Percentiles rank a stretch among this genome's conserved stretches.
Conservation (phyloP, 2,888 invertebrate species). For the Oxyteleia sp. region DNA sequence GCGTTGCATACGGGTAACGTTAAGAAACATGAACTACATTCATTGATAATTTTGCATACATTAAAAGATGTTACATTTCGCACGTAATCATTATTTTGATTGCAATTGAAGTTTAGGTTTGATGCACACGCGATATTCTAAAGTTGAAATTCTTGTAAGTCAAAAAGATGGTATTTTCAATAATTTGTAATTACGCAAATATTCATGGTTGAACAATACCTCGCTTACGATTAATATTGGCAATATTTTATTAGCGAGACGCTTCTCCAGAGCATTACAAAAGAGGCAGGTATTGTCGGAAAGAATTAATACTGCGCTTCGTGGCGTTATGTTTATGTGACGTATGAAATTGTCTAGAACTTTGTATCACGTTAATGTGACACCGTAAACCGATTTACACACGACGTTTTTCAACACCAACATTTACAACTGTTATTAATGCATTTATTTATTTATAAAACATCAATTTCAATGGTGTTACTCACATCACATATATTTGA, state of each 20-base stretch:
- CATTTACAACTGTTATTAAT: conserved; percentile 14
- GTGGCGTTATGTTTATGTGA: conserved; percentile 2
- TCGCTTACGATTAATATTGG: conserved; percentile 19
- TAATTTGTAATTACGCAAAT: not conserved
- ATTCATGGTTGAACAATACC: not conserved
- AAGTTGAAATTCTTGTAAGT: not conserved
- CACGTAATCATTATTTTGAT: not conserved
- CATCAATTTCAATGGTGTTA: conserved; percentile 53
- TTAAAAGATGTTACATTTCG: not conserved
- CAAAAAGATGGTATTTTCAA: not conserved
- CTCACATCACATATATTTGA: conserved; percentile 39
- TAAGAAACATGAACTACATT: not conserved
- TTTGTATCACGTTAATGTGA: conserved; percentile 4
- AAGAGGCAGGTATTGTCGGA: conserved; percentile 29
- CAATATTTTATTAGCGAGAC: not conserved
- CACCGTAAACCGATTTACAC: conserved; percentile 7
- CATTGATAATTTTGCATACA: not conserved
- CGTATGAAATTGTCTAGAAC: not conserved
- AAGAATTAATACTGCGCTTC: conserved; percentile 35
- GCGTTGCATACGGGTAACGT: conserved; percentile 27
- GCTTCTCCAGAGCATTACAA: not conserved
- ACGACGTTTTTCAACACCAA: conserved; percentile 31
- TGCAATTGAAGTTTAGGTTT: not conserved
- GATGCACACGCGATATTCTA: not conserved
- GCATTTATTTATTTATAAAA: conserved; percentile 40